Base-by-base conservation (phyloP, 2,113 vertebrate genomes). In the Macquaria ambigua region DNA sequence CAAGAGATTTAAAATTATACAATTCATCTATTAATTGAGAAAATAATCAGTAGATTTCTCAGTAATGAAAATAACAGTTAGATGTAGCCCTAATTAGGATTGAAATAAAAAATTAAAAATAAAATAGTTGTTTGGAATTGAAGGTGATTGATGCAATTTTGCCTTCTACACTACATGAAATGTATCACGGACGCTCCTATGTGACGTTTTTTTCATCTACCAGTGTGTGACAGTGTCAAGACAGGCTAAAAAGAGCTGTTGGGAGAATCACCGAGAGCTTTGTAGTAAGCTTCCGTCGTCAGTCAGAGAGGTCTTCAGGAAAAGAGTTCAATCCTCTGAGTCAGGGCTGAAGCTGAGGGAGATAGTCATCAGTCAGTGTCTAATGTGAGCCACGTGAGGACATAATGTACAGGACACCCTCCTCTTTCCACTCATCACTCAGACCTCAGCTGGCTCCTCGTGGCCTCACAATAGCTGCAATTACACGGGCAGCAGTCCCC, bases 361-460 rank as follows among this genome's bases (percentile, higher is more conserved):
- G 46, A 82, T 66, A 72, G 37, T 69, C 73, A 87, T 94, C 86
- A 84, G 59, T 92, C 84, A 86, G 20, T 73, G 79, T 56, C 62
- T 72, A 71, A 79, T 73, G 64, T 69, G 58, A 82, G 72, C 41
- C 73, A 81, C 52, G 53, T 63, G 41, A 82, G 28, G 79, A 83
- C 56, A 34, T 70, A 14, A 85, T 28, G 64, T 61, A 50, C 28
- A 73, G 31, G 31, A 56, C 86, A 55, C n/a, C 7, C 87, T 78
- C 69, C 58, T 63, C 53, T 69, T 77, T 78, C 82, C 37, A 58
- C 83, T 86, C 86, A 82, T 89, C 73, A 63, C 66, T 79, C 79
- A 82, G 90, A 85, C 90, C 93, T 93, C 94, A 96, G 92, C 94
- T 95, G 94, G 91, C 77, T 84, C 16, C 72, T 62, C 20, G 23